A percentile compares a stretch with the other conserved stretches of the same genome.
Conservation (phyloP, 2,797 vertebrate species). For the Coregonus ussuriensis region DNA sequence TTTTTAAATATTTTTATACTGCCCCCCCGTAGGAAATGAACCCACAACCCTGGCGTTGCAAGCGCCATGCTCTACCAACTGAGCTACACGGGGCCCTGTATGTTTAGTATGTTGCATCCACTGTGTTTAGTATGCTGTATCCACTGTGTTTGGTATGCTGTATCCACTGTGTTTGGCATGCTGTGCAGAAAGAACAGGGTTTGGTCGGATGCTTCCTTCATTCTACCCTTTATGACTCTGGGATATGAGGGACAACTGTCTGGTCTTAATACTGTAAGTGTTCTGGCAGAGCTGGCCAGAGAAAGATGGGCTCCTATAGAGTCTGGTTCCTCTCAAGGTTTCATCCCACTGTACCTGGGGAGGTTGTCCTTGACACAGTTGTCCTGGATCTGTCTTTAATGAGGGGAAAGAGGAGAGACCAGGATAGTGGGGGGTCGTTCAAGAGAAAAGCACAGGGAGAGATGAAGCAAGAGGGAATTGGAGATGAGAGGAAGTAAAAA, state of each 20-base stretch:
- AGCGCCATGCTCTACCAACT: too few relatives aligned
- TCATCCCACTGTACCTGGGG: neutral
- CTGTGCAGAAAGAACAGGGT: neutral
- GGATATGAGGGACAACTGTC: neutral
- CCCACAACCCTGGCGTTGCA: too few relatives aligned
- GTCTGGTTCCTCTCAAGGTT: neutral
- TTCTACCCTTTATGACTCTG: neutral
- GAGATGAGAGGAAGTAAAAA: neutral
- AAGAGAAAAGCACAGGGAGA: slow-evolving; percentile 3
- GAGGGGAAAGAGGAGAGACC: neutral
- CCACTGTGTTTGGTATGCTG: neutral
- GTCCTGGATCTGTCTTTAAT: neutral
- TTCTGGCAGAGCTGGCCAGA: neutral
- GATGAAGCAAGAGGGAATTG: neutral
- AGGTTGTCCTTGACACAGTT: neutral
- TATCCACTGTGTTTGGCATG: neutral
- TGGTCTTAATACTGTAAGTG: neutral
- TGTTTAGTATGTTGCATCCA: too few relatives aligned
- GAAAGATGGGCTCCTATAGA: neutral
- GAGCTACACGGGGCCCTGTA: too few relatives aligned
- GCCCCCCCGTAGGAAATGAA: too few relatives aligned
- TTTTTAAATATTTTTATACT: too few relatives aligned
- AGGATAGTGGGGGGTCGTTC: neutral
- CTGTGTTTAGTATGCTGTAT: neutral
- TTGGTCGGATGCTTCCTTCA: neutral